phyloP scores from a whole-genome alignment of 1,140 invertebrate genomes.

The Eufriesea mexicana region DNA sequence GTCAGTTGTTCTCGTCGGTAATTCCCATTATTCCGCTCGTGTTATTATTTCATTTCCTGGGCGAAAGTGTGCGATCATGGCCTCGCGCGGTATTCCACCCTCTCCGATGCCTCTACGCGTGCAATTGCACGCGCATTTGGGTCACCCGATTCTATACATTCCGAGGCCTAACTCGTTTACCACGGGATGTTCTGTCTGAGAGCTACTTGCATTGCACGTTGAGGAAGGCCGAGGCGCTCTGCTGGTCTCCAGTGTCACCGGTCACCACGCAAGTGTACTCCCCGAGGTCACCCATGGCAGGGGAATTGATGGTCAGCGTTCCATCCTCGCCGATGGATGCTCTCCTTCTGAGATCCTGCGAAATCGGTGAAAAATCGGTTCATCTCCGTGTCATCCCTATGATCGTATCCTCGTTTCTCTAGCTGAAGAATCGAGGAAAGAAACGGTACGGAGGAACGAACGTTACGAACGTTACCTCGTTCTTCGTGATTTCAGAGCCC shows the following conservation, averaged over 20 bases:
- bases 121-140: neutral
- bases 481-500: conserved; percentile 84
- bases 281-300: conserved; percentile 92
- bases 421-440: too few species aligned
- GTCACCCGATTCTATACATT: neutral
- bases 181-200: neutral
- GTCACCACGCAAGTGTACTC: conserved; percentile 94
- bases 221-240: conserved; percentile 93
- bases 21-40: neutral
- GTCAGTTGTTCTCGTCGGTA: neutral
- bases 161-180: neutral
- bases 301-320: conserved; percentile 88
- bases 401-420: too few species aligned
- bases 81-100: conserved; percentile 9
- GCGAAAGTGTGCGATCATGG: conserved; percentile 23
- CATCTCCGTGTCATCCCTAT: too few species aligned
- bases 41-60: conserved; percentile 40
- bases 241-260: conserved; percentile 90
- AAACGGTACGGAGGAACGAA: too few species aligned
- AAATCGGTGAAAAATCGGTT: neutral
- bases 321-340: conserved; percentile 86
- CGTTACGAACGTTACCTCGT: conserved; percentile 74
- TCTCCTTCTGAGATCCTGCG: conserved; percentile 85
- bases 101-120: neutral
- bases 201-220: conserved; percentile 95